These are phyloP conservation scores for Cryptoprocta ferox DNA, from an alignment of 2,797 vertebrate species.

Conservation along the genomic window DNA sequence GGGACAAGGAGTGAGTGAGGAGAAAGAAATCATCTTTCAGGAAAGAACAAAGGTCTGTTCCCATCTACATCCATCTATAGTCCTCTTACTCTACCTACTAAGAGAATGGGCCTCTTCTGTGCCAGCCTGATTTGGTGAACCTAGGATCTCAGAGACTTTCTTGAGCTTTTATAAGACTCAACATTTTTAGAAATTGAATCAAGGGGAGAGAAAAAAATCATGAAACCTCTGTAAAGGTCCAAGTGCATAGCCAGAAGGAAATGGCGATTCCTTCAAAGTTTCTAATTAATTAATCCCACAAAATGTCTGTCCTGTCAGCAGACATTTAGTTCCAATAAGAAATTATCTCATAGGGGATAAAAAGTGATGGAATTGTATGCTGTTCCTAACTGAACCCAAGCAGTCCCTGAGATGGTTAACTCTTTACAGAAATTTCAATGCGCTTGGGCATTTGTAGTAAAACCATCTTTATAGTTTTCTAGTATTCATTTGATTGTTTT, in stretches of 20 bases:
- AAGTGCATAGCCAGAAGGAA: neutral
- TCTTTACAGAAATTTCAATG: neutral
- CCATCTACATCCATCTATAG: neutral
- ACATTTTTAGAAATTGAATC: neutral
- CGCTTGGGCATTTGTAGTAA: neutral
- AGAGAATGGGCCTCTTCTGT: neutral
- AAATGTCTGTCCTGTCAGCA: neutral
- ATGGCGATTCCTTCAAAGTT: neutral
- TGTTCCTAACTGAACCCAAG: neutral
- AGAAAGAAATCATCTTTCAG: neutral
- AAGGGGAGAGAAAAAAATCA: neutral
- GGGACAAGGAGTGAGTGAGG: neutral
- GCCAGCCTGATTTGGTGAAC: neutral
- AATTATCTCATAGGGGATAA: neutral
- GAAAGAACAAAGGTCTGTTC: neutral
- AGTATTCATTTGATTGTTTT: neutral
- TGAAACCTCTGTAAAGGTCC: neutral
- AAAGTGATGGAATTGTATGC: neutral
- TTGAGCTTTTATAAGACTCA: neutral
- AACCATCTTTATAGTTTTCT: neutral
- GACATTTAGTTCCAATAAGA: neutral
- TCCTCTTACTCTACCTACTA: neutral
- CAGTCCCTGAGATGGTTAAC: neutral
- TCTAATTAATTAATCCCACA: neutral
- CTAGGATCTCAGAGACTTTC: neutral